A percentile compares a stretch with the other conserved stretches of the same genome.
Evolutionary conservation across 2,113 vertebrate species (phyloP).

Genomic region (Parotia lawesii): DNA sequence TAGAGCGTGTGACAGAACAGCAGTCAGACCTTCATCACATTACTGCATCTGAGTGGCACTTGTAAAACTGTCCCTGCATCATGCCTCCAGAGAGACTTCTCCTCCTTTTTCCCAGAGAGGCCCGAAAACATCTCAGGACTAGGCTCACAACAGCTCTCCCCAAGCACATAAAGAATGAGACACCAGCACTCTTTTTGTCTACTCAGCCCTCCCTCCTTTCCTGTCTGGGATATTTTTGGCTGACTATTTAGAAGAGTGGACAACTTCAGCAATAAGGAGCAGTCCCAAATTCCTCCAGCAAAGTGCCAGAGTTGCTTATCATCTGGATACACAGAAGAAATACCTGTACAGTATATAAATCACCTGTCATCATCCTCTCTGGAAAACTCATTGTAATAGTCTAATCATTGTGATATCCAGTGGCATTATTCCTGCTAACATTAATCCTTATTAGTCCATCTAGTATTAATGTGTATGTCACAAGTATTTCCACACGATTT

Average conservation of each 20-base stretch:
- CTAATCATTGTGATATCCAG: conserved; percentile 23
- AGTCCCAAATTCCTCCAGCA: background rate
- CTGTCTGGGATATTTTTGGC: background rate
- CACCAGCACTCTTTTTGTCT: background rate
- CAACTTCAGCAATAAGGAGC: background rate
- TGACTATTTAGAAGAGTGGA: background rate
- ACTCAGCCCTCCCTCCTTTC: background rate
- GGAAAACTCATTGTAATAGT: conserved; percentile 28
- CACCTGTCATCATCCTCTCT: background rate
- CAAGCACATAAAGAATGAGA: background rate
- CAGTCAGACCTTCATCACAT: background rate
- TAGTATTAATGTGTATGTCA: conserved; percentile 1
- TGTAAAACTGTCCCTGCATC: background rate
- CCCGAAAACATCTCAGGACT: background rate
- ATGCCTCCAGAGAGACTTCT: background rate
- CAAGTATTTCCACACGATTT: background rate
- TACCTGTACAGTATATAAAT: background rate
- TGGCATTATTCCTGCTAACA: background rate
- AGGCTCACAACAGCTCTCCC: background rate
- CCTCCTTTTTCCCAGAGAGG: background rate
- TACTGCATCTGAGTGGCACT: background rate
- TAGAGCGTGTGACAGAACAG: background rate
- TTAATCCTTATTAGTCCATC: conserved; percentile 24
- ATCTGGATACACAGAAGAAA: background rate
- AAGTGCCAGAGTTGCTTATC: background rate